Conservation (phyloP, 2,797 vertebrate species). For the Pantherophis alleghaniensis region DNA sequence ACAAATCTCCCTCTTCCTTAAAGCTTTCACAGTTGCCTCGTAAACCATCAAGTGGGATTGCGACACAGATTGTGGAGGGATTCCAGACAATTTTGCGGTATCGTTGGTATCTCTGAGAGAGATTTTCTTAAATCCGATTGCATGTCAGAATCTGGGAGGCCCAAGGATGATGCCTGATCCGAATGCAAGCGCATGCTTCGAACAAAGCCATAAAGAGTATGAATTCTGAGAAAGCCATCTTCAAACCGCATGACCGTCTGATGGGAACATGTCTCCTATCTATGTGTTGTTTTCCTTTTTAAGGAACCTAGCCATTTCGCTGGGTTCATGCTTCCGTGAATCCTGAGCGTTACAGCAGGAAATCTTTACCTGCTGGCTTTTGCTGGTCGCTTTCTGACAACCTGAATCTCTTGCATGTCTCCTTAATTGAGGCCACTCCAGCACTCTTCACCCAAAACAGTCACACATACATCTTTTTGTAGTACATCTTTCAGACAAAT, state of each 20-base stretch:
- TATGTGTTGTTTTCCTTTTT: constrained; percentile 19
- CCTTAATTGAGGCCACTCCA: constrained; percentile 57
- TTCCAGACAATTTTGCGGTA: constrained; percentile 20
- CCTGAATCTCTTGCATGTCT: constrained; percentile 47
- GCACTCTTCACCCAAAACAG: background rate
- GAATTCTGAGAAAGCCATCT: constrained; percentile 4
- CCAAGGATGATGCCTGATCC: background rate
- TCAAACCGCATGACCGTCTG: constrained; percentile 54
- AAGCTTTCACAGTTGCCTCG: constrained; percentile 13
- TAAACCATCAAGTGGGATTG: background rate
- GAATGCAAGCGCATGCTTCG: constrained; percentile 13
- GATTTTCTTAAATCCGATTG: constrained; percentile 39
- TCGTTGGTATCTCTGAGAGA: constrained; percentile 37
- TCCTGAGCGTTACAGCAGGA: background rate
- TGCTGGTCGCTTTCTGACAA: background rate
- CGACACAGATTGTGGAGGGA: constrained; percentile 5
- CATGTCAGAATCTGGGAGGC: constrained; percentile 50
- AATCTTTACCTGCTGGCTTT: constrained; percentile 7
- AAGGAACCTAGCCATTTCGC: constrained; percentile 7
- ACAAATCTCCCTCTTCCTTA: constrained; percentile 36
- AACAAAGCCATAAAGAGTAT: constrained; percentile 29
- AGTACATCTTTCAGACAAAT: background rate
- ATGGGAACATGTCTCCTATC: background rate
- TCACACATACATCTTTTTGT: background rate
- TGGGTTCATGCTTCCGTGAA: background rate